Percentiles rank a stretch among this genome's conserved stretches.
These are phyloP conservation scores for Cyanoderma ruficeps DNA, from an alignment of 2,113 vertebrate genomes.

Conservation along the genomic window DNA sequence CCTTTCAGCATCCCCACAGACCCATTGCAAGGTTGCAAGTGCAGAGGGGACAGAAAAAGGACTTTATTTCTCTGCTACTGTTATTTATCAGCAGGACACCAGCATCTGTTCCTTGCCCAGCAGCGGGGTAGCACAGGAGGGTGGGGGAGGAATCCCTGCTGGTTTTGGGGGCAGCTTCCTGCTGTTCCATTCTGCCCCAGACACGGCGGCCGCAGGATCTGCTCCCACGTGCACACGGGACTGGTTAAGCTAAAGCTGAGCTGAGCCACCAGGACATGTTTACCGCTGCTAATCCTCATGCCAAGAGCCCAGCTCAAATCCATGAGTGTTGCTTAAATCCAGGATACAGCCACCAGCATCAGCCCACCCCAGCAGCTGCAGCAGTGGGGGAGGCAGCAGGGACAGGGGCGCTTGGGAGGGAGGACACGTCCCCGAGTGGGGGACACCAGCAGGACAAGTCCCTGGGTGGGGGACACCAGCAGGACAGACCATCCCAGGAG, in stretches of 20 bases:
- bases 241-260: not conserved
- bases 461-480: fast-evolving
- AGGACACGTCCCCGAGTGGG: too few relatives aligned
- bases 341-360: not conserved
- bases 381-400: not conserved
- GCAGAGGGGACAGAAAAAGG: not conserved
- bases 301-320: not conserved
- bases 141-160: not conserved
- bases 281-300: not conserved
- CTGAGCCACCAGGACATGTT: not conserved
- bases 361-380: fast-evolving
- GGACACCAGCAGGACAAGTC: not conserved
- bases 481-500: not conserved
- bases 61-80: not conserved
- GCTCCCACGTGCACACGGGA: fast-evolving
- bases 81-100: not conserved
- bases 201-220: fast-evolving
- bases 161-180: not conserved
- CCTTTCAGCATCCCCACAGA: not conserved
- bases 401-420: fast-evolving
- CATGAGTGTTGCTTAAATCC: not conserved
- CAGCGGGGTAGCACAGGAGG: not conserved
- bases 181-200: fast-evolving
- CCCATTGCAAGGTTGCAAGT: fast-evolving
- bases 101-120: not conserved